Base-by-base conservation (phyloP, 2,113 vertebrate species). In the Vicugna pacos region DNA sequence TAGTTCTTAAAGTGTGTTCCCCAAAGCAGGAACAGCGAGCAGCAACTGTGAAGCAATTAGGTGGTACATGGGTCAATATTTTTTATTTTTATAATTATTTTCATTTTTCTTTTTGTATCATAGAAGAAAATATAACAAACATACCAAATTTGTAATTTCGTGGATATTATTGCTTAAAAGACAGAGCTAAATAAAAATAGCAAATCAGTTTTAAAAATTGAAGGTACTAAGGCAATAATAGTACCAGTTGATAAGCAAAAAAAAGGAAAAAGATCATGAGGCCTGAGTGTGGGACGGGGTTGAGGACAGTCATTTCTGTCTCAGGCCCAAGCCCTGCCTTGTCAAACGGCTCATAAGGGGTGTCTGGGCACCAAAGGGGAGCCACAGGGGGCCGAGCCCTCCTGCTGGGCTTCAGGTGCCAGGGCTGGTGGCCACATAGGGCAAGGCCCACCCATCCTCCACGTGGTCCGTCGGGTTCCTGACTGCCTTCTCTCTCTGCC, bases 181-280 rank as follows among this genome's bases (percentile, higher is more conserved):
- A 67, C 6, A 67, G 28, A 92, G 46, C 52, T 73, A 69, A 79
- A 73, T 86, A 86, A 72, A 96, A 86, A n/a, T 46, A 85, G 60
- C 82, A 73, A 75, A 35, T 88, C 22, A 13, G 0, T 83, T 72
- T 90, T 35, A 52, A 92, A 89, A 89, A 20, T 15, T 19, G 35
- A 32, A 2, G 50, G 3, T 11, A 17, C 24, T 76, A 19, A 38
- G 42, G 80, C 32, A 30, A 8, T 30, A 69, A 38, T 62, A 8
- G 52, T 70, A 3, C 46, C 58, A 19, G 16, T 5, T 17, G 28
- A 26, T 32, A 0, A 38, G 19, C 54, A 69, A 73, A 14, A 75
- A 62, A 32, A 26, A 56, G 46, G 38, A n/a, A 54, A 62, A 42
- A 48, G 46, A 9, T n/a, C 28, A 19, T n/a, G 65, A 79, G 28